Percentiles rank a stretch among this genome's conserved stretches.
These are phyloP conservation scores for Aphidius gifuensis DNA, from an alignment of 1,140 invertebrate species.

Conservation along the genomic window DNA sequence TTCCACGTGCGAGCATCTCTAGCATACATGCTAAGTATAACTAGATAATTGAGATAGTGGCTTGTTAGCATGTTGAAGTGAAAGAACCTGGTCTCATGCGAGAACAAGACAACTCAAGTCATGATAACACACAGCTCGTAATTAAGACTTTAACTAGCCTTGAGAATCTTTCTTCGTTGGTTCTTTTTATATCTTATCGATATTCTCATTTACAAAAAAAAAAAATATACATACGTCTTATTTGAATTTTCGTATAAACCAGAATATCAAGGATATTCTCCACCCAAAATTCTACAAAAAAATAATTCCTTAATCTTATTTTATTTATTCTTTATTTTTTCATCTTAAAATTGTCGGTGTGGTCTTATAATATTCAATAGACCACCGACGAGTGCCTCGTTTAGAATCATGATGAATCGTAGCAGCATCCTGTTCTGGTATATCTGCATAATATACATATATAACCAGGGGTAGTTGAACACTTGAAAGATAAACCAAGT, in stretches of 20 bases:
- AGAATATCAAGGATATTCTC: conserved; percentile 9
- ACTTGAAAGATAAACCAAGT: conserved; percentile 15
- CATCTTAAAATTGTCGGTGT: neutral
- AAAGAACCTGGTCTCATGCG: too few relatives aligned
- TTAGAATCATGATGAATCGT: conserved; percentile 22
- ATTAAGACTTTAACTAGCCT: conserved; percentile 29
- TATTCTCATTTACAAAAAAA: conserved; percentile 1
- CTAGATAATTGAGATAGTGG: too few relatives aligned
- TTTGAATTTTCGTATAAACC: conserved; percentile 13
- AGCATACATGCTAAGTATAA: too few relatives aligned
- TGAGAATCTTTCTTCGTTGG: conserved; percentile 12
- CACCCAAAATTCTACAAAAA: neutral
- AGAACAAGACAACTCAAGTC: neutral
- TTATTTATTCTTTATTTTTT: conserved; percentile 1
- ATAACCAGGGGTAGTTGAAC: neutral
- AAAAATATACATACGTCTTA: conserved; percentile 6
- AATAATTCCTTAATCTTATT: too few relatives aligned
- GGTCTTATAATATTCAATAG: neutral
- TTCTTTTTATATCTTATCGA: conserved; percentile 24
- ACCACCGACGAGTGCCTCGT: conserved; percentile 20
- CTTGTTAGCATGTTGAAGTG: too few relatives aligned
- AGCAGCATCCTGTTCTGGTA: conserved; percentile 4
- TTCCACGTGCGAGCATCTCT: too few relatives aligned
- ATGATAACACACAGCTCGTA: conserved; percentile 15
- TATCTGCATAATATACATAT: neutral